A percentile compares a stretch with the other conserved stretches of the same genome.
Evolutionary conservation across 2,888 invertebrate genomes (phyloP).

Genomic region (Callimorpha dominula): DNA sequence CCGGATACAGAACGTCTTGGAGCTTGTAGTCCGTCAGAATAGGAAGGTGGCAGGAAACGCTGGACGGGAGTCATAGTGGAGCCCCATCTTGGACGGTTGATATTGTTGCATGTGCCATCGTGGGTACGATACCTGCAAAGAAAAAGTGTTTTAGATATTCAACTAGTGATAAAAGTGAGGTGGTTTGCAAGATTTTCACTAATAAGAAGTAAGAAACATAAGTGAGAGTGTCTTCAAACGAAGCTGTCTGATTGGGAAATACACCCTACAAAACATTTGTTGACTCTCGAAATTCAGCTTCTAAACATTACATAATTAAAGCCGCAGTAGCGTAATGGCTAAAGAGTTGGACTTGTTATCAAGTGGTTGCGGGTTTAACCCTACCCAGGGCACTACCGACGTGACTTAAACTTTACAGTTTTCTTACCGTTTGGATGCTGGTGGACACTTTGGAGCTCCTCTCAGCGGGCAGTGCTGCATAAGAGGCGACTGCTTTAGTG

Average conservation of each 20-base stretch:
- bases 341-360: too few relatives aligned
- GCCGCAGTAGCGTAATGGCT: too few relatives aligned
- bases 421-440: conserved; percentile 87
- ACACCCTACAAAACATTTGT: too few relatives aligned
- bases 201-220: too few relatives aligned
- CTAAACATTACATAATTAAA: too few relatives aligned
- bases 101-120: conserved; percentile 96
- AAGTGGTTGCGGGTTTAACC: too few relatives aligned
- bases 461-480: conserved; percentile 89
- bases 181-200: not conserved
- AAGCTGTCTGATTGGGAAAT: too few relatives aligned
- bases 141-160: not conserved
- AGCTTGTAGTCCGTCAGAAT: conserved; percentile 91
- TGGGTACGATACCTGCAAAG: conserved; percentile 90
- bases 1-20: conserved; percentile 88
- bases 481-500: conserved; percentile 81
- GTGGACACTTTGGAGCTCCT: conserved; percentile 89
- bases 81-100: conserved; percentile 92
- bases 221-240: too few relatives aligned
- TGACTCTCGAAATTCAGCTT: too few relatives aligned
- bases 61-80: conserved; percentile 94
- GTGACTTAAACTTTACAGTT: not conserved
- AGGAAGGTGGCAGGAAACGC: conserved; percentile 92
- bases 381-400: too few relatives aligned
- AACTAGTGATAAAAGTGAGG: not conserved